Evolutionary conservation across 2,113 vertebrate species (phyloP), one percentile per base, ranked within the genome.

Genomic region (Polyodon spathula): DNA sequence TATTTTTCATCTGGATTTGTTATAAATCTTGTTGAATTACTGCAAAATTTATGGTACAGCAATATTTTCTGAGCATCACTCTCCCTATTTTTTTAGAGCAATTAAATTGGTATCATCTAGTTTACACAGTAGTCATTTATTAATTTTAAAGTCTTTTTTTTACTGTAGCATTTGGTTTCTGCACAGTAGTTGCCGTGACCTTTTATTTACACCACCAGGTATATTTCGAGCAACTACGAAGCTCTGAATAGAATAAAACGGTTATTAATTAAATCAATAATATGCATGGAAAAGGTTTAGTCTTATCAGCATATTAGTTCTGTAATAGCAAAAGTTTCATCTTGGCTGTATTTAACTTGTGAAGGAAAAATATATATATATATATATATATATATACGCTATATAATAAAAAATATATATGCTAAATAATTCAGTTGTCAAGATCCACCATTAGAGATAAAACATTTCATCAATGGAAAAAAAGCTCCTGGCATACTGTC

Each of bases 391-490:
- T n/a, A n/a, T n/a, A n/a, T n/a, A n/a, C n/a, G n/a, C n/a, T n/a
- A n/a, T n/a, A n/a, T n/a, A n/a, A n/a, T n/a, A n/a, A n/a, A n/a
- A n/a, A n/a, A n/a, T n/a, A n/a, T n/a, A n/a, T n/a, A n/a, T 61
- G 69, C 62, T 65, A 53, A 61, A 62, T 66, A 27, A 27, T 27
- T 27, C 27, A 43, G 44, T 58, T 67, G 54, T 65, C 50, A 68
- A 58, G 60, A 42, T 57, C 37, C 59, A 50, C 51, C 11, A 41
- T 63, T 62, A 61, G 61, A 65, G 17, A 62, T 46, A 15, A 55
- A 65, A 59, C 62, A 67, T 58, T 27, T 59, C 53, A 59, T 40
- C 42, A 16, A 59, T 53, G 15, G 43, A 58, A 58, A 63, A 48
- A 66, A 65, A 61, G 56, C 43, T 39, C 37, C 56, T 63, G 55